Conservation (phyloP, 2,113 vertebrate species). For the Urocitellus parryii region DNA sequence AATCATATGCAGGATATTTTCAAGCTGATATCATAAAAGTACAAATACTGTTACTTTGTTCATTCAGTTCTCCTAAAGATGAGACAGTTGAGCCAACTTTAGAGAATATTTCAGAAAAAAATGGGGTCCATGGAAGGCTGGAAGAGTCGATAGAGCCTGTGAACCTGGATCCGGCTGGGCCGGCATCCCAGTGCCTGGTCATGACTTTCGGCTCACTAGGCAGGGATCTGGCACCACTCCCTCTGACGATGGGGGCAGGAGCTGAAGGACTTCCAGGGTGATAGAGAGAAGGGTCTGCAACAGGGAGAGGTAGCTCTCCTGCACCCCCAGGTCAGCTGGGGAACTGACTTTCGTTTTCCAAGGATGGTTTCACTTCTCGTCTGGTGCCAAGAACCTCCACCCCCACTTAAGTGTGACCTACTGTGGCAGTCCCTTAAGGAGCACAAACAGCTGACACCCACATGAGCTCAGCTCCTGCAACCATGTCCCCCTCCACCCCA, state of each 20-base stretch:
- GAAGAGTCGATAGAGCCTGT: not conserved
- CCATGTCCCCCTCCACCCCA: fast-evolving
- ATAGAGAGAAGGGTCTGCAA: not conserved
- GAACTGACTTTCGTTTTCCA: fast-evolving
- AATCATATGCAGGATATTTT: fast-evolving
- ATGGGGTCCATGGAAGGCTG: not conserved
- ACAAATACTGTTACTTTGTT: not conserved
- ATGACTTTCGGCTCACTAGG: fast-evolving
- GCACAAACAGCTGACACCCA: fast-evolving
- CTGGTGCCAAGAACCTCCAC: not conserved
- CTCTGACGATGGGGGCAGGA: not conserved
- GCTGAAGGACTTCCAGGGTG: not conserved
- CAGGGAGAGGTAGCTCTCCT: not conserved
- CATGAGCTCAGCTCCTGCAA: too few relatives aligned
- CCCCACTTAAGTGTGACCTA: too few relatives aligned
- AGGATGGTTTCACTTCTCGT: not conserved
- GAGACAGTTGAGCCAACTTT: not conserved
- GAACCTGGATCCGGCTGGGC: fast-evolving
- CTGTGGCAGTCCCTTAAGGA: too few relatives aligned
- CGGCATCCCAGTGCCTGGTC: fast-evolving
- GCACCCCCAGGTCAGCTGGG: too few relatives aligned
- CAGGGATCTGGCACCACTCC: fast-evolving
- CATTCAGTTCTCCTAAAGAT: not conserved
- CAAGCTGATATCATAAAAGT: not conserved
- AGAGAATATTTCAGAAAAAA: not conserved